Evolutionary conservation across 30 jellyfish, hydroid and myxozoan genomes (phyloP).

Genomic region (Aurelia aurita): DNA sequence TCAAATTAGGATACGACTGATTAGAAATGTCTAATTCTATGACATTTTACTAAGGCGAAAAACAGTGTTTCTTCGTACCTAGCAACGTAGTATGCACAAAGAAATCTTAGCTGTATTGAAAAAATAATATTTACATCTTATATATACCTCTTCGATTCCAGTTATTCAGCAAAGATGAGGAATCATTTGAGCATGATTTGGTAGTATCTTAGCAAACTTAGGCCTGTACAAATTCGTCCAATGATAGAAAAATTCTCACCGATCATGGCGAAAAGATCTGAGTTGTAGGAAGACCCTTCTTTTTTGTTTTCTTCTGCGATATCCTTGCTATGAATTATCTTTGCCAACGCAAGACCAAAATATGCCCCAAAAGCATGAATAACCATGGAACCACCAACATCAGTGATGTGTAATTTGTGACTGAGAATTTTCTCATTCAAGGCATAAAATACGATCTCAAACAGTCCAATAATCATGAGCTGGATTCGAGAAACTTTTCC

Average conservation of each 20-base stretch:
- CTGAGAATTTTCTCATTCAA: constrained; percentile 73
- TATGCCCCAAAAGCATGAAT: constrained; percentile 94
- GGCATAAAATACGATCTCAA: constrained; percentile 81
- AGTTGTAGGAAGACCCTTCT: constrained; percentile 78
- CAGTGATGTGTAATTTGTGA: constrained; percentile 67
- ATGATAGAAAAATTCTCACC: too few species aligned
- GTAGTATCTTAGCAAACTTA: too few species aligned
- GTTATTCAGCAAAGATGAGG: too few species aligned
- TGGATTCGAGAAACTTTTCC: constrained; percentile 92
- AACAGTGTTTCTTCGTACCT: too few species aligned
- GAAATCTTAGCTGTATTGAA: too few species aligned
- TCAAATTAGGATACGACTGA: too few species aligned
- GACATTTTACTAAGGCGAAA: too few species aligned
- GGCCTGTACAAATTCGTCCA: background rate
- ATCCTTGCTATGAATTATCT: constrained; percentile 51
- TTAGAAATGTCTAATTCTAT: too few species aligned
- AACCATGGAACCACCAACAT: constrained; percentile 96
- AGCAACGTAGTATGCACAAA: too few species aligned
- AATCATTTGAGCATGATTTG: too few species aligned
- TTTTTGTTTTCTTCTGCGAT: constrained; percentile 64
- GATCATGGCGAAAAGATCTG: constrained; percentile 90
- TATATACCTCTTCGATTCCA: too few species aligned
- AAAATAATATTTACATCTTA: too few species aligned
- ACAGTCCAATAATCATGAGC: constrained; percentile 66
- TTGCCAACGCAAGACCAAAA: constrained; percentile 91